A percentile compares a stretch with the other conserved stretches of the same genome.
phyloP scores from a whole-genome alignment of 2,888 invertebrate genomes.

The Ormia ochracea region DNA sequence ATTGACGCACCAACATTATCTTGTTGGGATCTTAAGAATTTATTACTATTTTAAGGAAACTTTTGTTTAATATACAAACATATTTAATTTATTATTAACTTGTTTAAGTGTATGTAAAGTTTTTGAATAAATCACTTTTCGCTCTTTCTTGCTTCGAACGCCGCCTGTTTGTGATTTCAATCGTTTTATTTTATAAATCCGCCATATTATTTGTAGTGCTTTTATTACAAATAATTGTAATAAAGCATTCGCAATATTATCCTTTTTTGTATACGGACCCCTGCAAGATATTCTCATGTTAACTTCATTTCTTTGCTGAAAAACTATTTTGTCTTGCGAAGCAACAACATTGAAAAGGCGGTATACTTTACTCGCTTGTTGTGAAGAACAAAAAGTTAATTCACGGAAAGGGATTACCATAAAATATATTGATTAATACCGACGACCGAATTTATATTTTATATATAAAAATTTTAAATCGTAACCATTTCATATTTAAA shows the following conservation, averaged over 20 bases:
- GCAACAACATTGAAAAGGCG: constrained; percentile 34
- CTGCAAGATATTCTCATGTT: neutral
- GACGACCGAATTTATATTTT: too few species aligned
- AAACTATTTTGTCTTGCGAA: neutral
- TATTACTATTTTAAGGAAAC: neutral
- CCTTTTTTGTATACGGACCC: neutral
- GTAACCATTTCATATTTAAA: too few species aligned
- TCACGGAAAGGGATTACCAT: too few species aligned
- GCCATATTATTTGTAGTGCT: neutral
- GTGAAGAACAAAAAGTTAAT: neutral
- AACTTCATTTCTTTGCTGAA: neutral
- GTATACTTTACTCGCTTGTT: neutral
- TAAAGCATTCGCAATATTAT: neutral
- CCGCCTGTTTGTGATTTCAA: constrained; percentile 36
- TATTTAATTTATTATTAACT: neutral
- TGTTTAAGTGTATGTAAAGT: neutral
- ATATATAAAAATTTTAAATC: too few species aligned
- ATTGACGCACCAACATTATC: constrained; percentile 16
- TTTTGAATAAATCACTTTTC: constrained; percentile 15
- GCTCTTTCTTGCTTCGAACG: neutral
- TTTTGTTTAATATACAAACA: neutral
- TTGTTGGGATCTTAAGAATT: neutral
- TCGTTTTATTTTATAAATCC: neutral
- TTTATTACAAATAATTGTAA: constrained; percentile 3
- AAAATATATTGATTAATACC: too few species aligned